Conservation (phyloP, 1,140 invertebrate species). For the Agrypnia vestita region DNA sequence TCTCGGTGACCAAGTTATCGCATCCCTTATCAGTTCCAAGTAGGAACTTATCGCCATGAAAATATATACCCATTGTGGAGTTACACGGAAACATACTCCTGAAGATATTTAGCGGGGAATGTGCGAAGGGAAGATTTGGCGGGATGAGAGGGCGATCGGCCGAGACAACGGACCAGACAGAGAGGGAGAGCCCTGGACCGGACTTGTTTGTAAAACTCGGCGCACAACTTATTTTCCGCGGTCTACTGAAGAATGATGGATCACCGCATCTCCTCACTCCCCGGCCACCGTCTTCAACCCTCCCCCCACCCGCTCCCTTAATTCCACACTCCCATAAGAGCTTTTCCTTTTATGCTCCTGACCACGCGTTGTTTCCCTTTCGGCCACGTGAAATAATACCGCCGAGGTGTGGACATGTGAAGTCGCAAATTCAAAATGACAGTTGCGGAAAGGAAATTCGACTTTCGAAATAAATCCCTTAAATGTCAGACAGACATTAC, state of each 20-base stretch:
- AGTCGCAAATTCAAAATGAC: slow-evolving; percentile 35
- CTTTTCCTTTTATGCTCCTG: slow-evolving; percentile 56
- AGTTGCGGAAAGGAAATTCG: slow-evolving; percentile 33
- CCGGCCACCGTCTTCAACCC: slow-evolving; percentile 6
- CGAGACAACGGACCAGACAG: slow-evolving; percentile 28
- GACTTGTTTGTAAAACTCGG: slow-evolving; percentile 61
- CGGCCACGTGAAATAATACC: slow-evolving; percentile 58
- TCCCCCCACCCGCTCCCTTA: slow-evolving; percentile 18
- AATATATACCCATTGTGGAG: slow-evolving; percentile 50
- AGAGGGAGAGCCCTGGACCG: slow-evolving; percentile 27
- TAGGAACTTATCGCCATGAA: slow-evolving; percentile 55
- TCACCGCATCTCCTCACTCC: slow-evolving; percentile 53
- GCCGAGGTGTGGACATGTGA: slow-evolving; percentile 52
- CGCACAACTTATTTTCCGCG: slow-evolving; percentile 61
- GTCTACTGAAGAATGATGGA: slow-evolving; percentile 62
- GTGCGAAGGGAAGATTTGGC: slow-evolving; percentile 50
- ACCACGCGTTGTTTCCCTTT: slow-evolving; percentile 57
- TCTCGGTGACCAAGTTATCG: background rate
- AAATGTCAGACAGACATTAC: background rate
- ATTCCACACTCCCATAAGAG: slow-evolving; percentile 34
- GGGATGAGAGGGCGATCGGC: background rate
- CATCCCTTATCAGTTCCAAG: slow-evolving; percentile 41
- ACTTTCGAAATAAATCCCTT: slow-evolving; percentile 29
- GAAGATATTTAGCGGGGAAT: slow-evolving; percentile 57
- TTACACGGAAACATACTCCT: slow-evolving; percentile 59